A percentile compares a stretch with the other conserved stretches of the same genome.
These are phyloP conservation scores for Biston stratarius DNA, from an alignment of 2,888 invertebrate species.

Conservation along the genomic window DNA sequence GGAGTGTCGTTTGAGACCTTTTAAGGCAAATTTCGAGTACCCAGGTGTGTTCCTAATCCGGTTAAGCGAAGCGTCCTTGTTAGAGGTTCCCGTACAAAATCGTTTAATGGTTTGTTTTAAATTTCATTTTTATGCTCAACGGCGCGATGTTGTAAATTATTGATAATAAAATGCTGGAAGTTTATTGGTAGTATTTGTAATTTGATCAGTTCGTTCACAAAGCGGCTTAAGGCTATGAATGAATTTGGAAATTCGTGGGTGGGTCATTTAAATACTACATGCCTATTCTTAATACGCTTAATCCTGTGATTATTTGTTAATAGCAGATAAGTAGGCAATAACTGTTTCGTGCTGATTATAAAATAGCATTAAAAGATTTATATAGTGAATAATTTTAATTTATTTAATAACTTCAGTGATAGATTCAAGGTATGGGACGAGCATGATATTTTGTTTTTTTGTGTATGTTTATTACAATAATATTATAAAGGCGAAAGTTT, in stretches of 20 bases:
- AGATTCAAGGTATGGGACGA: background rate
- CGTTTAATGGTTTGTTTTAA: conserved; percentile 87
- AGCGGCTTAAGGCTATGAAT: conserved; percentile 55
- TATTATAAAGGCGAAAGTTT: too few relatives aligned
- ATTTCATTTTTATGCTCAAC: conserved; percentile 81
- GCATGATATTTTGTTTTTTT: background rate
- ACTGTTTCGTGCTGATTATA: conserved; percentile 26
- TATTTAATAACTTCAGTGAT: conserved; percentile 1
- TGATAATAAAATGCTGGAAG: conserved; percentile 72
- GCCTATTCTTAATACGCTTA: conserved; percentile 45
- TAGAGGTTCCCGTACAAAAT: conserved; percentile 84
- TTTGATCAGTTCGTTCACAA: conserved; percentile 61
- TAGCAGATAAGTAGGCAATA: conserved; percentile 40
- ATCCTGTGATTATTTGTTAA: conserved; percentile 56
- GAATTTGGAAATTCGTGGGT: conserved; percentile 58
- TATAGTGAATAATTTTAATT: conserved; percentile 7
- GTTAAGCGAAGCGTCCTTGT: conserved; percentile 86
- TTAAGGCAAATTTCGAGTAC: conserved; percentile 83
- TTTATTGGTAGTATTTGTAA: conserved; percentile 73
- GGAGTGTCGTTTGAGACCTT: conserved; percentile 82
- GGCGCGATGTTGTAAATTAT: conserved; percentile 77
- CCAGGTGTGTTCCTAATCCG: conserved; percentile 87
- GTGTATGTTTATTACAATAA: background rate
- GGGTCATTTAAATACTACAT: conserved; percentile 55
- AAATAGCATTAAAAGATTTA: conserved; percentile 19